phyloP scores from a whole-genome alignment of 2,888 invertebrate species.

The Antheraea assamensis region DNA sequence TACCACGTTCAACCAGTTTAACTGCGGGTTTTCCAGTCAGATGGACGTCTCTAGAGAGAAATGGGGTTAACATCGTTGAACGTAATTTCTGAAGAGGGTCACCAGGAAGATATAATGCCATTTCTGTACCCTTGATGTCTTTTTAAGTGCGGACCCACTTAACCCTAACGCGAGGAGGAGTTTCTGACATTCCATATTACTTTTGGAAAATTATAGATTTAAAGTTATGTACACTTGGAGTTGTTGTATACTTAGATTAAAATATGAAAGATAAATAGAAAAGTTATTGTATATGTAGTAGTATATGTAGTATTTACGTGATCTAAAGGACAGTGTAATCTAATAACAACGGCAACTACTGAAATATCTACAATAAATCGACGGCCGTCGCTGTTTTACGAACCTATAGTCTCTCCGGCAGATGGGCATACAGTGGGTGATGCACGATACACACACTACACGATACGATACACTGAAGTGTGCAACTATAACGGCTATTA shows the following conservation, averaged over 20 bases:
- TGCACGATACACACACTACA: too few species aligned
- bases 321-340: background rate
- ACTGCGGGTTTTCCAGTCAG: slow-evolving; percentile 35
- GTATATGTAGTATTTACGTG: background rate
- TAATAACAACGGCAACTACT: background rate
- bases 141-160: slow-evolving; percentile 80
- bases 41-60: slow-evolving; percentile 52
- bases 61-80: slow-evolving; percentile 66
- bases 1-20: slow-evolving; percentile 38
- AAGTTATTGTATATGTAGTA: background rate
- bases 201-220: slow-evolving; percentile 38
- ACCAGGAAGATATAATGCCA: slow-evolving; percentile 79
- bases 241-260: slow-evolving; percentile 16
- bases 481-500: too few species aligned
- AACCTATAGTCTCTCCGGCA: too few species aligned
- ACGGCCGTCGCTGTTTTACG: too few species aligned
- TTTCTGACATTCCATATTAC: slow-evolving; percentile 53
- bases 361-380: too few species aligned
- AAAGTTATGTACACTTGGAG: slow-evolving; percentile 13
- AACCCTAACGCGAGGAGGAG: slow-evolving; percentile 66
- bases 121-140: slow-evolving; percentile 80
- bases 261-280: slow-evolving; percentile 12
- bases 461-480: too few species aligned
- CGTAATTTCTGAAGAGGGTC: slow-evolving; percentile 75
- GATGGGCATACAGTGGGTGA: too few species aligned